Evolutionary conservation across 2,113 vertebrate genomes (phyloP).

Genomic region (Sebastes schlegelii): DNA sequence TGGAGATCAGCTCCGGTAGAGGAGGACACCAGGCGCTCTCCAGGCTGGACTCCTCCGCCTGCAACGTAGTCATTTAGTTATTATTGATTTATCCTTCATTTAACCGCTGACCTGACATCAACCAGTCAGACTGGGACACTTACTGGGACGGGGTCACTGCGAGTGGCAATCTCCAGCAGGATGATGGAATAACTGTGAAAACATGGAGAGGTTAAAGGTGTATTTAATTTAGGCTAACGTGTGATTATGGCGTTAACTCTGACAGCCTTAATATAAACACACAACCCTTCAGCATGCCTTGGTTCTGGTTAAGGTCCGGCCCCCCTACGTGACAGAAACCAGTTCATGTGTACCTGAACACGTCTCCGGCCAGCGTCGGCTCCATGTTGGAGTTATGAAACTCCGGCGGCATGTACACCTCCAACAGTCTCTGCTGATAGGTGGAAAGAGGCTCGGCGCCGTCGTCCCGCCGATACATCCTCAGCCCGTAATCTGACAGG

Average conservation of each 20-base stretch:
- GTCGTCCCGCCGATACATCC: slow-evolving; percentile 83
- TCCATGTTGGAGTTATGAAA: slow-evolving; percentile 76
- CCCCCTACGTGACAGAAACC: too few relatives aligned
- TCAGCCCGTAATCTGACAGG: slow-evolving; percentile 86
- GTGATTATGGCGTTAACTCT: too few relatives aligned
- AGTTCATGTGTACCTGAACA: slow-evolving; percentile 83
- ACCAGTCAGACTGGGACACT: slow-evolving; percentile 59
- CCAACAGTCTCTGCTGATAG: slow-evolving; percentile 79
- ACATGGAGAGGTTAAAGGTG: slow-evolving; percentile 16
- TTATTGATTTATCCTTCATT: background rate
- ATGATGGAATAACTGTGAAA: slow-evolving; percentile 88
- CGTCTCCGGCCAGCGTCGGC: slow-evolving; percentile 82
- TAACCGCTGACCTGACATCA: background rate
- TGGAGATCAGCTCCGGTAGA: slow-evolving; percentile 87
- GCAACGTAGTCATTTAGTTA: background rate
- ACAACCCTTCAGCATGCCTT: too few relatives aligned
- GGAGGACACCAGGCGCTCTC: slow-evolving; percentile 83
- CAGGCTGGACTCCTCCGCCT: slow-evolving; percentile 82
- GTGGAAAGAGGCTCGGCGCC: slow-evolving; percentile 69
- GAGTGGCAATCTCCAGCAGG: slow-evolving; percentile 88
- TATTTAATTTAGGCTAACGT: too few relatives aligned
- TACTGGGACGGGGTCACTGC: slow-evolving; percentile 85
- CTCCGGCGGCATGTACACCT: slow-evolving; percentile 88
- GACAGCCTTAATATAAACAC: too few relatives aligned
- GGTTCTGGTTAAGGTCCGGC: too few relatives aligned